Percentiles rank a stretch among this genome's conserved stretches.
Evolutionary conservation across 2,888 invertebrate genomes (phyloP).

Genomic region (Ichneumoninae sp.): DNA sequence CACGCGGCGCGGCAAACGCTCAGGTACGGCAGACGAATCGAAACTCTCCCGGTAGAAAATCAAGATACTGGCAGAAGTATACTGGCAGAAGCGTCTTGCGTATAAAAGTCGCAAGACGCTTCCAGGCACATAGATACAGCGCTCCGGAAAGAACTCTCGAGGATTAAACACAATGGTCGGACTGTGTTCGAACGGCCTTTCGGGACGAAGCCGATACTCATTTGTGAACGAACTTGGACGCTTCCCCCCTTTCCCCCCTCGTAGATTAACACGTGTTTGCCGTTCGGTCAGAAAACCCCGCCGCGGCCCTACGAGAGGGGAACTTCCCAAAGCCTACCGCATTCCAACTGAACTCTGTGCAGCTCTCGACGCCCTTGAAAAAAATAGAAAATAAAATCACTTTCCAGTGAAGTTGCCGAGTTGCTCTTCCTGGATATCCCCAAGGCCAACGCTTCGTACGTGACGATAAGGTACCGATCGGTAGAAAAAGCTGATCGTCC

Average conservation of each 20-base stretch:
- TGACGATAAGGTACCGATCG: background rate
- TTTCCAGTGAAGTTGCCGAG: constrained; percentile 11
- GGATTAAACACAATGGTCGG: constrained; percentile 51
- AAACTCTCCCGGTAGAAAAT: background rate
- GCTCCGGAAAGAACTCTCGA: constrained; percentile 24
- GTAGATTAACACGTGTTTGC: constrained; percentile 63
- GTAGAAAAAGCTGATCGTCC: background rate
- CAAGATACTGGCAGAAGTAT: background rate
- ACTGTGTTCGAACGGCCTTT: constrained; percentile 51
- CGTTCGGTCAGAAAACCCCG: constrained; percentile 41
- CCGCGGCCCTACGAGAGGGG: constrained; percentile 11
- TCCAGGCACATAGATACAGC: background rate
- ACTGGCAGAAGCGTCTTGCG: no score
- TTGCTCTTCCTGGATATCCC: constrained; percentile 9
- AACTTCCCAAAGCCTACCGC: constrained; percentile 1
- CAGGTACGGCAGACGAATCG: background rate
- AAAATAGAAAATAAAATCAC: constrained; percentile 7
- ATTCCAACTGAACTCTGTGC: constrained; percentile 17
- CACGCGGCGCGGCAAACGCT: background rate
- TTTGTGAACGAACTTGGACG: constrained; percentile 34
- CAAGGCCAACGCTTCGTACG: constrained; percentile 15
- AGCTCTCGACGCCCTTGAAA: constrained; percentile 4
- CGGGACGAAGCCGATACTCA: constrained; percentile 7
- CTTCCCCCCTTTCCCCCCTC: constrained; percentile 14
- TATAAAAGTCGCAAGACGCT: background rate